phyloP scores from a whole-genome alignment of 92 coral and sea anemone species.

The Epizoanthus fatuus region DNA sequence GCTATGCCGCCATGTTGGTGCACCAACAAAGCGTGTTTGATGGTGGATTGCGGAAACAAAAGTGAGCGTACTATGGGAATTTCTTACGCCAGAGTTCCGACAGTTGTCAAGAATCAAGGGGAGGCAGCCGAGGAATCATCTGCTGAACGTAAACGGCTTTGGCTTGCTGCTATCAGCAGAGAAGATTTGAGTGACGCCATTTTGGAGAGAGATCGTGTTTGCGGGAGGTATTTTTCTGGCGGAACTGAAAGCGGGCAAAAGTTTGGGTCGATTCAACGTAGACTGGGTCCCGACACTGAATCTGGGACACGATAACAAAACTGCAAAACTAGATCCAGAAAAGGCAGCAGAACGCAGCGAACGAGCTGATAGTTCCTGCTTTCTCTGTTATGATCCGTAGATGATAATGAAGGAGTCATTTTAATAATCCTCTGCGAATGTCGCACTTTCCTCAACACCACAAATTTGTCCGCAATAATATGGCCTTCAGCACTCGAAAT shows the following conservation, averaged over 20 bases:
- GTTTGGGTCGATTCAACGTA: constrained; percentile 36
- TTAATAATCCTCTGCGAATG: no score
- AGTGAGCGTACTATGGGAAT: constrained; percentile 5
- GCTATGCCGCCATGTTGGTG: no score
- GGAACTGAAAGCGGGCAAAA: constrained; percentile 47
- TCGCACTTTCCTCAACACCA: no score
- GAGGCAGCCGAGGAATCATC: background rate
- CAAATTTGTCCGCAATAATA: no score
- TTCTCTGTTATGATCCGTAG: no score
- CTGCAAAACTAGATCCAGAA: constrained; percentile 9
- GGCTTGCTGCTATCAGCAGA: constrained; percentile 38
- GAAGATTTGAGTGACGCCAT: constrained; percentile 23
- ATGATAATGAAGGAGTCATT: no score
- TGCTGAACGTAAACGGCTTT: background rate
- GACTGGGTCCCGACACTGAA: constrained; percentile 47
- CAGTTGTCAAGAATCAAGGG: constrained; percentile 41
- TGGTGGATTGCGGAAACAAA: constrained; percentile 26
- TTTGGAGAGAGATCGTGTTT: constrained; percentile 35
- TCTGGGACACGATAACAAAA: constrained; percentile 22
- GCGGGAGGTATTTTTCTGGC: constrained; percentile 20
- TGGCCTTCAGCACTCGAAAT: no score
- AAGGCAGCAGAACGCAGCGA: constrained; percentile 36
- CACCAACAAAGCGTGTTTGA: no score
- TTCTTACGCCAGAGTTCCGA: constrained; percentile 29
- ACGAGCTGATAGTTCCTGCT: background rate